Base-by-base conservation (phyloP, 2,113 vertebrate species). In the Varanus komodoensis region DNA sequence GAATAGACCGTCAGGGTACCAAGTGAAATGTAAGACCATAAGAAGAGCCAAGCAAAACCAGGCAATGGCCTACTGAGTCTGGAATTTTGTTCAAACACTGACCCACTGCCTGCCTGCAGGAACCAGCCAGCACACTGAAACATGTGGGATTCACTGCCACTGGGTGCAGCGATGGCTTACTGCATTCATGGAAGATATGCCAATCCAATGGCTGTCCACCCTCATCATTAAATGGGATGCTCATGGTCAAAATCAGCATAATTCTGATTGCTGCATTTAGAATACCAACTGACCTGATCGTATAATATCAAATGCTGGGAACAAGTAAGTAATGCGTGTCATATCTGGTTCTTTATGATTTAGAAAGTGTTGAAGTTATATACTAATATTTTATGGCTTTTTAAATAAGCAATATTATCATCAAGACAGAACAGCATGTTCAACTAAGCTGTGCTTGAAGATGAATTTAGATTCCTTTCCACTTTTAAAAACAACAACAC, bases 401-500 rank as follows among this genome's bases (percentile, higher is more conserved):
- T 69, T 69, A 52, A 79, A 69, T 17, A 21, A 68, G 27, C 64
- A 67, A 79, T 50, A 68, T 50, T 6, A 80, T 15, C 61, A 50
- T 67, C 29, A 57, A 82, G 29, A 44, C 27, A n/a, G 5, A n/a
- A 12, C 48, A 73, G 44, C 25, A 1, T 73, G 48, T 82, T 73
- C 50, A 38, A 71, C 23, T 74, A 44, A 74, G 17, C 15, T 74
- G 25, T 19, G 84, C 32, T n/a, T 86, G 32, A 86, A 78, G 75
- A 83, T n/a, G 48, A 74, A 83, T 84, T 80, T 89, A 92, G 52
- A 89, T 88, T 88, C 71, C 88, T 89, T 73, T 90, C 93, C 75
- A 32, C 38, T 87, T 1, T 68, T 84, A 86, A 82, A 94, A 89
- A 34, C 54, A 87, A 11, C 90, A 89, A 8, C 1, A 32, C 34